These are phyloP conservation scores for Agrotis ipsilon DNA, from an alignment of 2,888 invertebrate species.

Conservation along the genomic window DNA sequence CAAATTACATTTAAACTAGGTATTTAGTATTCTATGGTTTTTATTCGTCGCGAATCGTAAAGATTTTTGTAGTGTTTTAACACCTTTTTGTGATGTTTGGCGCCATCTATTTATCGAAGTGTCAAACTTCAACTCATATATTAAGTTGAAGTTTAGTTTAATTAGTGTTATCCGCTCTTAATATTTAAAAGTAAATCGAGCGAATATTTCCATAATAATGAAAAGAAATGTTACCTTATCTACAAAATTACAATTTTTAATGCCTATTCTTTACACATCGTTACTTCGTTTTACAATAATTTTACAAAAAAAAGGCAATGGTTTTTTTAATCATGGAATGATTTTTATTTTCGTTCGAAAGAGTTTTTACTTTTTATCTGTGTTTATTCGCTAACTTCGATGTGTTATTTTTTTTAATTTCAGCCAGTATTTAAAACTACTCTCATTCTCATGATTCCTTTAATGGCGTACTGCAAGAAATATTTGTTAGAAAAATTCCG, in stretches of 20 bases:
- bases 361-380: conserved; percentile 1
- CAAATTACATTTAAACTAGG: too few species aligned
- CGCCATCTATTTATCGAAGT: too few species aligned
- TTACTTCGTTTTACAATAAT: conserved; percentile 45
- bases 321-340: conserved; percentile 8
- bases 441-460: background rate
- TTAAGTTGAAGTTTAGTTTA: background rate
- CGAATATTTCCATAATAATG: background rate
- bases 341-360: conserved; percentile 22
- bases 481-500: too few species aligned
- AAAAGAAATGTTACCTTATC: conserved; percentile 52
- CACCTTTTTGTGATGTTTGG: too few species aligned
- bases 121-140: too few species aligned
- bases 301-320: conserved; percentile 28
- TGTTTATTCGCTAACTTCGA: conserved; percentile 26
- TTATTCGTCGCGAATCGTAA: too few species aligned
- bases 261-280: conserved; percentile 59
- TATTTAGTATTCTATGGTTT: too few species aligned
- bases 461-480: background rate
- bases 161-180: background rate
- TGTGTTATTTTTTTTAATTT: background rate
- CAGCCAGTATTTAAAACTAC: conserved; percentile 12
- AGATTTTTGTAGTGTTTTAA: too few species aligned
- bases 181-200: background rate
- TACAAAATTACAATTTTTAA: conserved; percentile 61